Base-by-base conservation (phyloP, 1,140 invertebrate species). In the Heliothis subflexa region DNA sequence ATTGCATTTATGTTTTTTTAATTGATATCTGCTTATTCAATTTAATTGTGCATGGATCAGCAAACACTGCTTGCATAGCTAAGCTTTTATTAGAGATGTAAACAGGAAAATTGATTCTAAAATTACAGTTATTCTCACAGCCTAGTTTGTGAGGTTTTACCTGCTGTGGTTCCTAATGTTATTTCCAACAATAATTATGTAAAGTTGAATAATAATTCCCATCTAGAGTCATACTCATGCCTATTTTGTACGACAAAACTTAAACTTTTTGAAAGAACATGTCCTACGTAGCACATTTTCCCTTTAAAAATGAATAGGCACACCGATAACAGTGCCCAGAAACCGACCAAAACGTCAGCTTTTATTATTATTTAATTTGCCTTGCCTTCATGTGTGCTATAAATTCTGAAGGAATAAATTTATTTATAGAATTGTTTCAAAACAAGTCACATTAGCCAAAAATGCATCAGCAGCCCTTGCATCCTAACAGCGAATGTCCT, bases 401-500 rank as follows among this genome's bases (percentile, higher is more conserved):
- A 64, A 13, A 9, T 13, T 16, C 12, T 18, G 12, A 18, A 13
- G 40, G 40, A 66, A 66, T 66, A 40, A 45, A 59, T 72, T 9
- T 57, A 40, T 72, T 33, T 13, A 57, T 40, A 72, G 70, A 66
- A 66, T 66, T 47, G 54, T 72, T 54, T 57, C 28, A 55, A 72
- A 72, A 54, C 33, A 57, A 57, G 33, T 45, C 33, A 72, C 70
- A 57, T n/a, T 21, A 45, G 70, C 70, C 70, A 72, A 72, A 72
- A 16, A 72, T 57, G 50, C 16, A 25, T 70, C 21, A 11, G 66
- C 40, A 16, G 62, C 40, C 62, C 40, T 47, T 72, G 70, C 70
- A 72, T 57, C 70, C 70, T 72, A 49, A 50, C 12, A n/a, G 54
- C 70, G 16, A 55, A 59, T 72, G 70, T 72, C 70, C 70, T 45